phyloP scores from a whole-genome alignment of 2,888 invertebrate species.

The Neoitamus cyanurus region DNA sequence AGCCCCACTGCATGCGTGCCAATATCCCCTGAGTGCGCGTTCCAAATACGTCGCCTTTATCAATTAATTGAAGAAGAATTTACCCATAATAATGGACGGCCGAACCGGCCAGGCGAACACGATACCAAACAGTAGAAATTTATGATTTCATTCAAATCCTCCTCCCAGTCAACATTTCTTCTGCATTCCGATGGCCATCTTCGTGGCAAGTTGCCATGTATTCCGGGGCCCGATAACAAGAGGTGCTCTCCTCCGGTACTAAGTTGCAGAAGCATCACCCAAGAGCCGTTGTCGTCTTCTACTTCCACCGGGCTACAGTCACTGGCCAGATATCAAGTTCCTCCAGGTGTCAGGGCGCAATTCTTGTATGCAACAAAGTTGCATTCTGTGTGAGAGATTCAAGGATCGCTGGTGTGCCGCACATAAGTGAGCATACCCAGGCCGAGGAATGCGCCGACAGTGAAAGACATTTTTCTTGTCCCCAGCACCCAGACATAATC shows the following conservation, averaged over 20 bases:
- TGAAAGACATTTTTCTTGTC: constrained; percentile 28
- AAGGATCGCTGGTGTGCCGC: not conserved
- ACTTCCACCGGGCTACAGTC: not conserved
- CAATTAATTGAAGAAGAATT: constrained; percentile 36
- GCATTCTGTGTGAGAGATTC: not conserved
- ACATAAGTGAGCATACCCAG: not conserved
- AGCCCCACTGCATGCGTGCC: not conserved
- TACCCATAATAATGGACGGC: constrained; percentile 14
- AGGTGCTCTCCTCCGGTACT: not conserved
- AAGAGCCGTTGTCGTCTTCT: not conserved
- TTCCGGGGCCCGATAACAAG: not conserved
- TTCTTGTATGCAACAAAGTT: constrained; percentile 34
- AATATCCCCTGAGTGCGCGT: not conserved
- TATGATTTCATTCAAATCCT: constrained; percentile 43
- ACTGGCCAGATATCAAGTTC: constrained; percentile 19
- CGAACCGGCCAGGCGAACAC: not conserved
- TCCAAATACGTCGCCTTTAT: constrained; percentile 17
- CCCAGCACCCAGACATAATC: constrained; percentile 5
- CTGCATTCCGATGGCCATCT: constrained; percentile 16
- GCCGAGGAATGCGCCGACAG: not conserved
- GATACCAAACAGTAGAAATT: constrained; percentile 41
- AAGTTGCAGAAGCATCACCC: not conserved
- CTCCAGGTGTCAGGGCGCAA: constrained; percentile 17
- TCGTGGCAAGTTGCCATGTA: constrained; percentile 11
- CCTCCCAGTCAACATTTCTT: constrained; percentile 24